Evolutionary conservation across 2,113 vertebrate genomes (phyloP), one percentile per base, ranked within the genome.

Genomic region (Anguilla japonica): DNA sequence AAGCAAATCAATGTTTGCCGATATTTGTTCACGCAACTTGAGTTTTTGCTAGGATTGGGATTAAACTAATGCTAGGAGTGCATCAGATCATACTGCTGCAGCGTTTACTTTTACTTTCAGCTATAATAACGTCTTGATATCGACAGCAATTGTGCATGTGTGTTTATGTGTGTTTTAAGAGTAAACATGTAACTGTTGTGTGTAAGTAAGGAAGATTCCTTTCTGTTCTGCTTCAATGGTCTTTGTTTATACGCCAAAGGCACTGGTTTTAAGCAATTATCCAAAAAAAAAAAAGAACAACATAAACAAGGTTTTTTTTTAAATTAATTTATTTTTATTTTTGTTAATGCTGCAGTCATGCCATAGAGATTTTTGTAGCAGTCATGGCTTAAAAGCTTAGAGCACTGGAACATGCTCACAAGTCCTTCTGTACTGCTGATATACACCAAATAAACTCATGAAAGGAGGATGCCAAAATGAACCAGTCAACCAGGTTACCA

Each of bases 161-260:
- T 75, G 71, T 34, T 34, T 34, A 18, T 60, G 60, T 67, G 60
- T 75, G 71, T 75, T 75, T 75, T 75, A 29, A 75, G 0, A 75
- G n/a, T 75, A 75, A 75, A 75, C 71, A 3, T 13, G 71, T 14
- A 34, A 75, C 8, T 75, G n/a, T 75, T 75, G 71, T 75, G 5
- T 75, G 71, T 75, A 75, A 75, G 22, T 75, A 75, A n/a, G n/a
- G n/a, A 75, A 75, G 71, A 13, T 6, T 13, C 34, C n/a, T 75
- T 34, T 34, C 71, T 34, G 26, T 13, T 2, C 6, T 34, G n/a
- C 26, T 6, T 14, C 71, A n/a, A 6, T 75, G n/a, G 34, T 75
- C 71, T 75, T 75, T 29, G 71, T 75, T 34, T 75, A 75, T 75
- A 75, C 34, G 26, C 71, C 71, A 75, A 75, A 75, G 71, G n/a